A percentile compares a stretch with the other conserved stretches of the same genome.
Conservation (phyloP, 1,140 invertebrate species). For the Drosophila orena region DNA sequence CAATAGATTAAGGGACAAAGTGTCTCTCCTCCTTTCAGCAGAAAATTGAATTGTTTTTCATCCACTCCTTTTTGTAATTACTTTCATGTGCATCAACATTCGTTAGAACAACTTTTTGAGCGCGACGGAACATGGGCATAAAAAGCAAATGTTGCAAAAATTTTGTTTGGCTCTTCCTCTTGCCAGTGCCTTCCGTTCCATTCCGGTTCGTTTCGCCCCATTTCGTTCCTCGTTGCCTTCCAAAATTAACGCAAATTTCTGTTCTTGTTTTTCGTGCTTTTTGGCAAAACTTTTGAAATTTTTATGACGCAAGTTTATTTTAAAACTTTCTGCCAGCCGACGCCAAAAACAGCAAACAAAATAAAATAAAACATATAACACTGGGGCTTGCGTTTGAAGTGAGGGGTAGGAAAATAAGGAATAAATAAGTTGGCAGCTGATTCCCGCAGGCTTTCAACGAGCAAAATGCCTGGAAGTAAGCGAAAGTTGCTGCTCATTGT, state of each 20-base stretch:
- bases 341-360: slow-evolving; percentile 27
- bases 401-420: slow-evolving; percentile 35
- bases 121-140: slow-evolving; percentile 22
- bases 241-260: slow-evolving; percentile 43
- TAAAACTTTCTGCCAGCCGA: slow-evolving; percentile 74
- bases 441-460: slow-evolving; percentile 55
- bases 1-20: slow-evolving; percentile 1
- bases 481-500: slow-evolving; percentile 52
- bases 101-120: slow-evolving; percentile 32
- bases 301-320: slow-evolving; percentile 81
- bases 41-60: neutral
- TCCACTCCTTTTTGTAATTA: slow-evolving; percentile 13
- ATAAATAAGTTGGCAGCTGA: slow-evolving; percentile 67
- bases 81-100: slow-evolving; percentile 30
- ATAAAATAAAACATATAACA: slow-evolving; percentile 15
- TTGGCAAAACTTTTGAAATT: slow-evolving; percentile 71
- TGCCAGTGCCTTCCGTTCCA: slow-evolving; percentile 8
- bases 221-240: slow-evolving; percentile 25
- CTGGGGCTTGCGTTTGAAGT: neutral
- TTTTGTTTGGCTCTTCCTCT: slow-evolving; percentile 7
- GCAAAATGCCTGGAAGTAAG: neutral
- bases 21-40: slow-evolving; percentile 2
- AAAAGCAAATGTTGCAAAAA: slow-evolving; percentile 39
- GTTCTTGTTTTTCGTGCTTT: slow-evolving; percentile 29
- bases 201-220: slow-evolving; percentile 33